A percentile compares a stretch with the other conserved stretches of the same genome.
These are phyloP conservation scores for Idaea biselata DNA, from an alignment of 2,888 invertebrate genomes.

Conservation along the genomic window DNA sequence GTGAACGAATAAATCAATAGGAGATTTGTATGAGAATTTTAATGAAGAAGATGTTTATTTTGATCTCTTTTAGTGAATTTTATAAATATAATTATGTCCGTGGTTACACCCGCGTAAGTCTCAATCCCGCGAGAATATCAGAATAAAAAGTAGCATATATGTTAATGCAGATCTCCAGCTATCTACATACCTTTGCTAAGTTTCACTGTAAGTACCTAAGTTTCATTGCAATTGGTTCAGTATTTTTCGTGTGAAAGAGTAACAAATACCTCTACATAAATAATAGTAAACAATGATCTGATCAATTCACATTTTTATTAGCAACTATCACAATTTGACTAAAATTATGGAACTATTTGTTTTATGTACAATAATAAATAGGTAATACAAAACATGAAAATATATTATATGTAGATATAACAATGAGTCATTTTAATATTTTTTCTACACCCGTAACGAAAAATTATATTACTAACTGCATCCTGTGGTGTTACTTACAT, in stretches of 20 bases:
- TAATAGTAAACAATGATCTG: slow-evolving; percentile 4
- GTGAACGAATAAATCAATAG: background rate
- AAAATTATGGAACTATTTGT: slow-evolving; percentile 30
- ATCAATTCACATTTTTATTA: slow-evolving; percentile 27
- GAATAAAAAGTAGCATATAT: too few relatives aligned
- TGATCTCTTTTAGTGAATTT: background rate
- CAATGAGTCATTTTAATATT: slow-evolving; percentile 16
- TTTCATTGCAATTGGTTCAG: too few relatives aligned
- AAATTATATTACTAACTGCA: too few relatives aligned
- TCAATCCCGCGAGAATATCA: too few relatives aligned
- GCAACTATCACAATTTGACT: slow-evolving; percentile 40
- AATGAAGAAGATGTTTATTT: background rate
- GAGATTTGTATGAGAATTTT: background rate
- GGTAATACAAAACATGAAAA: slow-evolving; percentile 37
- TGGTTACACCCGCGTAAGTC: too few relatives aligned
- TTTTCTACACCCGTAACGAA: slow-evolving; percentile 7
- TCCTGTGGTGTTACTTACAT: background rate
- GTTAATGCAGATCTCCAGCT: too few relatives aligned
- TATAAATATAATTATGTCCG: background rate
- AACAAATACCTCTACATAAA: background rate
- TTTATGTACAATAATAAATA: slow-evolving; percentile 50
- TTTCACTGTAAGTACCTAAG: too few relatives aligned
- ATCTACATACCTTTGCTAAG: too few relatives aligned
- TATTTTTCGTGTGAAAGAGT: too few relatives aligned
- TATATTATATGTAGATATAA: slow-evolving; percentile 24